These are phyloP conservation scores for Apamea sordens DNA, from an alignment of 2,888 invertebrate genomes.

Conservation along the genomic window DNA sequence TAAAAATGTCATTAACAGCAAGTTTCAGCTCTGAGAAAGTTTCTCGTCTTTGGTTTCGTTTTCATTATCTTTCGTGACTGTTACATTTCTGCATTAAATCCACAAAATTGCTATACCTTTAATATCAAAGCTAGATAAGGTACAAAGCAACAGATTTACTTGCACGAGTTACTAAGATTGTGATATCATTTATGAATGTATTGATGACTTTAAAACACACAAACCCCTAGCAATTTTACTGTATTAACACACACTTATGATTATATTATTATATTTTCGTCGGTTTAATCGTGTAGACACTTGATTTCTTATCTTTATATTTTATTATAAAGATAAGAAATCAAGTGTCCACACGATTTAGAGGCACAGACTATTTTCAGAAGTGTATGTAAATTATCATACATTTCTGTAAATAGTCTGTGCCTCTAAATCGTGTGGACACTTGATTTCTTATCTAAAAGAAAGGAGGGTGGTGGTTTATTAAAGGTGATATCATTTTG, in stretches of 20 bases:
- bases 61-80: not conserved
- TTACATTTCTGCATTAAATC: not conserved
- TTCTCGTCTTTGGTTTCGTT: not conserved
- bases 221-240: not conserved
- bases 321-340: not conserved
- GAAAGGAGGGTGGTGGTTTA: not conserved
- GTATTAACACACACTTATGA: not conserved
- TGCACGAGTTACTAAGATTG: not conserved
- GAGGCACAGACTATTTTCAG: not conserved
- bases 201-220: not conserved
- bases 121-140: not conserved
- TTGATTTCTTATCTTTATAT: not conserved
- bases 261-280: not conserved
- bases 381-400: not conserved
- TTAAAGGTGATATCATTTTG: not conserved
- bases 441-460: too few relatives aligned
- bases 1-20: not conserved
- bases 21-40: not conserved
- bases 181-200: not conserved
- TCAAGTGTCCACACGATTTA: too few relatives aligned
- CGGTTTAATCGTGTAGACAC: not conserved
- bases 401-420: not conserved
- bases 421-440: too few relatives aligned
- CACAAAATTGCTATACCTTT: not conserved
- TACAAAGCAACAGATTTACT: not conserved